Conservation (phyloP, 2,113 vertebrate species). For the Embiotoca jacksoni region DNA sequence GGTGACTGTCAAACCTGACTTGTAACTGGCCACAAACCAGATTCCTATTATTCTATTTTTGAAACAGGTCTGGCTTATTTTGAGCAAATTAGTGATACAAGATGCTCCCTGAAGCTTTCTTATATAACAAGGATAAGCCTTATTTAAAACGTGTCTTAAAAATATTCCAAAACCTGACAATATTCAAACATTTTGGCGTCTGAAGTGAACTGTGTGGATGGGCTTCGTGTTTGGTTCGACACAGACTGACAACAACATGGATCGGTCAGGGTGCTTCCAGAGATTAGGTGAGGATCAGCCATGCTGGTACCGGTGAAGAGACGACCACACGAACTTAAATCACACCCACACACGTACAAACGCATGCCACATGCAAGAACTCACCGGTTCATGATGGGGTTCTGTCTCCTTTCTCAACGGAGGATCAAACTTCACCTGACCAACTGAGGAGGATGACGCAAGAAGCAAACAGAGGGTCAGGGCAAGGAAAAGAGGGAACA, state of each 20-base stretch:
- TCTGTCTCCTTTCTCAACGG: slow-evolving; percentile 96
- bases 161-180: background rate
- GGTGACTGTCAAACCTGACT: background rate
- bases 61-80: background rate
- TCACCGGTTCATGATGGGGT: slow-evolving; percentile 96
- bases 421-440: slow-evolving; percentile 97
- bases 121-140: background rate
- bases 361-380: slow-evolving; percentile 52
- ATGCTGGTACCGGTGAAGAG: slow-evolving; percentile 54
- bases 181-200: background rate
- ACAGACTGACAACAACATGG: slow-evolving; percentile 15
- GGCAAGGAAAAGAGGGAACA: background rate
- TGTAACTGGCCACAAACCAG: background rate
- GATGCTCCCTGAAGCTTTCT: background rate
- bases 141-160: background rate
- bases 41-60: background rate
- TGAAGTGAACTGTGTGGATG: slow-evolving; percentile 2
- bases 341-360: slow-evolving; percentile 15
- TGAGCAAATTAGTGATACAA: background rate
- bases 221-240: slow-evolving; percentile 22
- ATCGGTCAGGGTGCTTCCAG: slow-evolving; percentile 26
- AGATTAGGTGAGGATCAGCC: slow-evolving; percentile 49
- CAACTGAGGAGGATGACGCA: slow-evolving; percentile 56
- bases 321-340: slow-evolving; percentile 22
- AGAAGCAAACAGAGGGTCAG: background rate